Conservation (phyloP, 2,113 vertebrate species). For the Gobiocypris rarus region DNA sequence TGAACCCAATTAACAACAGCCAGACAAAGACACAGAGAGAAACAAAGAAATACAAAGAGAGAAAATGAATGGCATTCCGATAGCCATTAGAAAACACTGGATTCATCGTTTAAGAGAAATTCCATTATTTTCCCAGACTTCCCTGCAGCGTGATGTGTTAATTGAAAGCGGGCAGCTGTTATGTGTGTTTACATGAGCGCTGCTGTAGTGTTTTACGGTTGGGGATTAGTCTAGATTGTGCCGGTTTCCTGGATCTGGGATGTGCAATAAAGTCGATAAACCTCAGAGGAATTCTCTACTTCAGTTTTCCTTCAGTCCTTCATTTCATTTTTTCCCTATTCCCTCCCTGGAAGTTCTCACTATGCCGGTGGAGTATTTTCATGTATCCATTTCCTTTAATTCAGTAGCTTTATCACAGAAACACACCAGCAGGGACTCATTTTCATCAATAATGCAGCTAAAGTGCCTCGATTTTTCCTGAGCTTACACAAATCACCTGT, state of each 20-base stretch:
- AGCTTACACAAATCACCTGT: slow-evolving; percentile 35
- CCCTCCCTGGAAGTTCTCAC: background rate
- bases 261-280: slow-evolving; percentile 9
- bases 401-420: slow-evolving; percentile 39
- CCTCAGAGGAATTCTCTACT: background rate
- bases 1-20: slow-evolving; percentile 40
- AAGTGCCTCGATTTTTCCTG: slow-evolving; percentile 39
- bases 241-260: background rate
- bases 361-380: slow-evolving; percentile 15
- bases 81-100: background rate
- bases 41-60: background rate
- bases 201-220: background rate
- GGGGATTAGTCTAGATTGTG: background rate
- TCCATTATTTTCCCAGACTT: background rate
- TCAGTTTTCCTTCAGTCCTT: background rate
- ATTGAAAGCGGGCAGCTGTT: slow-evolving; percentile 39
- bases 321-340: slow-evolving; percentile 6
- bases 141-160: slow-evolving; percentile 29
- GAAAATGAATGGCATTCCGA: background rate
- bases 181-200: slow-evolving; percentile 3
- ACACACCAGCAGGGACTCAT: slow-evolving; percentile 43
- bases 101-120: background rate
- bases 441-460: slow-evolving; percentile 51
- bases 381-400: slow-evolving; percentile 39
- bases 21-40: background rate